Percentiles rank a stretch among this genome's conserved stretches.
These are phyloP conservation scores for Myzus persicae DNA, from an alignment of 1,140 invertebrate genomes.

Conservation along the genomic window DNA sequence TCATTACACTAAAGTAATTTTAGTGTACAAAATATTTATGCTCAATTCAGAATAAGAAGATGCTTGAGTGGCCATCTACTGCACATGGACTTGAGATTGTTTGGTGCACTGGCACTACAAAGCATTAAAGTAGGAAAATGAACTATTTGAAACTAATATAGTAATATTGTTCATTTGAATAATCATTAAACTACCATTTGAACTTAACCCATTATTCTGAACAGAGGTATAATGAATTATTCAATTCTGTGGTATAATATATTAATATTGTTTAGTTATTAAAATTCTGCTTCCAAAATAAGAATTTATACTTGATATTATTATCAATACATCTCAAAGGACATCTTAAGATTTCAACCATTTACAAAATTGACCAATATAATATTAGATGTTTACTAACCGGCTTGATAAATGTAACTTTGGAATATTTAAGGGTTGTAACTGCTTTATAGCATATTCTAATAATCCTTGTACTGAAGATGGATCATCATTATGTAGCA, in stretches of 20 bases:
- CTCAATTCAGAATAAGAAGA: no score
- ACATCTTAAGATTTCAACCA: neutral
- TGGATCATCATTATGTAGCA: slow-evolving; percentile 48
- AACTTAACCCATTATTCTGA: neutral
- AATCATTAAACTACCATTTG: neutral
- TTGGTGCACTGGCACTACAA: no score
- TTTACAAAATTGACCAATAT: neutral
- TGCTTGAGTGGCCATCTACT: neutral
- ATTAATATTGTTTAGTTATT: neutral
- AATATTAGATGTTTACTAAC: slow-evolving; percentile 36
- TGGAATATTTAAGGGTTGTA: slow-evolving; percentile 58
- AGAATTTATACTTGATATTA: neutral
- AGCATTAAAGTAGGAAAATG: neutral
- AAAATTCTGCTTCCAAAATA: neutral
- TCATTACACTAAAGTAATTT: no score
- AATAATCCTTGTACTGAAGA: slow-evolving; percentile 60
- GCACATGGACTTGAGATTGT: neutral
- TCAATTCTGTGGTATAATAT: no score
- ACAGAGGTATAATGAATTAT: no score
- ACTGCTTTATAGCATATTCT: slow-evolving; percentile 57
- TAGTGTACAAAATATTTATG: no score
- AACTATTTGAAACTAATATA: neutral
- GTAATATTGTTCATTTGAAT: no score
- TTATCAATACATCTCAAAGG: neutral
- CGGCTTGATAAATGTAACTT: slow-evolving; percentile 56